Conservation (phyloP, 2,797 vertebrate genomes). For the Heterohyrax brucei region DNA sequence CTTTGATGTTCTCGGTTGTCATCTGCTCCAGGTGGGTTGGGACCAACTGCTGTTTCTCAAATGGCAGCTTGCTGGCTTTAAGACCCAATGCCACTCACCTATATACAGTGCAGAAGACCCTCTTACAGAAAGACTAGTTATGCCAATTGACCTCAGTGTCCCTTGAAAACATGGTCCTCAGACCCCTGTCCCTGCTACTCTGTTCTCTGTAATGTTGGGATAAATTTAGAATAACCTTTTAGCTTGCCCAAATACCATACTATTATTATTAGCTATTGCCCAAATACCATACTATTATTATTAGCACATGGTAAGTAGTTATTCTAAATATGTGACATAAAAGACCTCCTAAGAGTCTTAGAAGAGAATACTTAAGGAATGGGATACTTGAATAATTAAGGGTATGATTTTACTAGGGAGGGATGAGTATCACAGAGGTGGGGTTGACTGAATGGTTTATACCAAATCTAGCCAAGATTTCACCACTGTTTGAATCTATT, state of each 20-base stretch:
- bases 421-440: constrained; percentile 16
- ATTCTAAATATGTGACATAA: constrained; percentile 50
- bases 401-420: constrained; percentile 33
- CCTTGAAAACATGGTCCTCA: too few species aligned
- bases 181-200: too few species aligned
- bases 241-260: background rate
- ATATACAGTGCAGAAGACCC: too few species aligned
- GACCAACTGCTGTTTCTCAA: too few species aligned
- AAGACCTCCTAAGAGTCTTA: constrained; percentile 15
- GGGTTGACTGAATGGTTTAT: background rate
- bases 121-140: too few species aligned
- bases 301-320: constrained; percentile 49
- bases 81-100: too few species aligned
- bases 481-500: constrained; percentile 48
- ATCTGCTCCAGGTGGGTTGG: too few species aligned
- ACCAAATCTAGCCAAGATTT: constrained; percentile 49
- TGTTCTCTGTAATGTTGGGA: too few species aligned
- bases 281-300: background rate
- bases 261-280: background rate
- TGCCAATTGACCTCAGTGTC: too few species aligned
- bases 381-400: constrained; percentile 49
- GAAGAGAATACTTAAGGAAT: constrained; percentile 54
- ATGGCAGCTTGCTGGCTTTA: too few species aligned
- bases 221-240: too few species aligned
- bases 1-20: too few species aligned